These are phyloP conservation scores for Laticauda colubrina DNA, from an alignment of 2,113 vertebrate genomes.

Conservation along the genomic window DNA sequence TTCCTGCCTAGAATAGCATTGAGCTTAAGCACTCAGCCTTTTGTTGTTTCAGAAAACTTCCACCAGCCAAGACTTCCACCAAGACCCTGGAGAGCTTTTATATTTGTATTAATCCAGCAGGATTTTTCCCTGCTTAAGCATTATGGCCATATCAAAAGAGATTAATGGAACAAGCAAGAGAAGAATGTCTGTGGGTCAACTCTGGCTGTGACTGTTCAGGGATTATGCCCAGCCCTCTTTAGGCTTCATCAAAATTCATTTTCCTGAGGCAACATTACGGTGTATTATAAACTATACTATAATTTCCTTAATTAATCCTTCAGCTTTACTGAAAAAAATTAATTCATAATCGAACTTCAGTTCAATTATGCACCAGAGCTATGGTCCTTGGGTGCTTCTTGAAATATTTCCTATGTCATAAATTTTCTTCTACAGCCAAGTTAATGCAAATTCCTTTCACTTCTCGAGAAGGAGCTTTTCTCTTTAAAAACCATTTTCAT, in stretches of 20 bases:
- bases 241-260: background rate
- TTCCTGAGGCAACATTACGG: background rate
- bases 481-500: background rate
- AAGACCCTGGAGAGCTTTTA: background rate
- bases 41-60: conserved; percentile 56
- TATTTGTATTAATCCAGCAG: conserved; percentile 10
- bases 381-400: background rate
- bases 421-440: background rate
- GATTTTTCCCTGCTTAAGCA: background rate
- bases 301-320: background rate
- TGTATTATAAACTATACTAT: background rate
- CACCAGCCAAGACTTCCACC: background rate
- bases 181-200: background rate
- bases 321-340: background rate
- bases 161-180: background rate
- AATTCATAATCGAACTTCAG: background rate
- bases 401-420: background rate
- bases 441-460: conserved; percentile 11
- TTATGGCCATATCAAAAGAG: conserved; percentile 4
- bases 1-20: conserved; percentile 57
- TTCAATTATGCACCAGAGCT: background rate
- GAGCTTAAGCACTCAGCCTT: conserved; percentile 22
- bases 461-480: background rate
- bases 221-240: background rate
- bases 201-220: background rate